Evolutionary conservation across 2,888 invertebrate species (phyloP).

Genomic region (Argynnis bischoffii): DNA sequence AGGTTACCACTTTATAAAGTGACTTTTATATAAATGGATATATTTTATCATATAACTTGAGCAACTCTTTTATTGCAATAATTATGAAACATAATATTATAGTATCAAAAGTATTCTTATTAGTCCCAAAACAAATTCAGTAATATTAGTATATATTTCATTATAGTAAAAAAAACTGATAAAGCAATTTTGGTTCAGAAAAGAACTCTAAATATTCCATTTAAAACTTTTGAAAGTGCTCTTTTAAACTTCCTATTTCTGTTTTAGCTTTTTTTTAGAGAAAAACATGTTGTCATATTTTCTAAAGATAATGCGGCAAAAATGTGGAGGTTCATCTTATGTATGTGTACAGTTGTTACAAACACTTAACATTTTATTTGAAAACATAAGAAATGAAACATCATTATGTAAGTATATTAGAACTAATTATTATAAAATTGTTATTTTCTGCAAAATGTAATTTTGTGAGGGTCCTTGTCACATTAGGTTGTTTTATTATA

Average conservation of each 20-base stretch:
- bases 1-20: constrained; percentile 9
- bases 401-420: constrained; percentile 93
- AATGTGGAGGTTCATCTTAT: constrained; percentile 95
- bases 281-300: constrained; percentile 99
- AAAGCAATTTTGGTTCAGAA: too few species aligned
- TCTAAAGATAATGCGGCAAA: constrained; percentile 97
- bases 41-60: neutral
- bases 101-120: neutral
- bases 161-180: too few species aligned
- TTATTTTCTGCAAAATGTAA: too few species aligned
- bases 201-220: too few species aligned
- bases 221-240: neutral
- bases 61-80: neutral
- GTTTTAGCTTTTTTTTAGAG: constrained; percentile 97
- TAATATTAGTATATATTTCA: too few species aligned
- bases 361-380: constrained; percentile 99
- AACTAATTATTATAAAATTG: too few species aligned
- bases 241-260: neutral
- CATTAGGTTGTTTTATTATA: too few species aligned
- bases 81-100: neutral
- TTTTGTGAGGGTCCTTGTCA: too few species aligned
- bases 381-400: constrained; percentile 99
- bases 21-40: neutral
- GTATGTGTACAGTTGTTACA: constrained; percentile 99
- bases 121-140: neutral